These are phyloP conservation scores for Aeoliscus strigatus DNA, from an alignment of 2,797 vertebrate genomes.

Conservation along the genomic window DNA sequence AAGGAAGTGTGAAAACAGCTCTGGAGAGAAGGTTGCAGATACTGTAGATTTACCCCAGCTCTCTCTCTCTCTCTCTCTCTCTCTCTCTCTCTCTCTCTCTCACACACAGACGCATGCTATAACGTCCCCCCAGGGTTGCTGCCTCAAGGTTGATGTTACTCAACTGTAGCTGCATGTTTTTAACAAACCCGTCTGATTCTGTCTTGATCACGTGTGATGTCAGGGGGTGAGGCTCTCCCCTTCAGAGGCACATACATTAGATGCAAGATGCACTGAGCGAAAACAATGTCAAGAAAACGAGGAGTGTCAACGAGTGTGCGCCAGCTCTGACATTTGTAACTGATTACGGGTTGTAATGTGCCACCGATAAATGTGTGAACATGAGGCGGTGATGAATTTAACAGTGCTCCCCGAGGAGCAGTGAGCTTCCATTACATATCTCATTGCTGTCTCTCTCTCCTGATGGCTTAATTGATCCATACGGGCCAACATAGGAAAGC, in stretches of 20 bases:
- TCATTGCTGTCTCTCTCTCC: slow-evolving; percentile 54
- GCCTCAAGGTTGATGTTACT: no score
- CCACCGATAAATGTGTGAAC: slow-evolving; percentile 62
- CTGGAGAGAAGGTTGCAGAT: slow-evolving; percentile 33
- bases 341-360: slow-evolving; percentile 67
- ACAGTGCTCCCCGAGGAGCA: slow-evolving; percentile 46
- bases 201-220: no score
- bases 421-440: slow-evolving; percentile 55
- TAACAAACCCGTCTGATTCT: no score
- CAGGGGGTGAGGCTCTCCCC: no score
- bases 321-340: slow-evolving; percentile 59
- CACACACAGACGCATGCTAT: no score
- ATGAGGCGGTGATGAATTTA: slow-evolving; percentile 63
- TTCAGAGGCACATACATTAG: no score
- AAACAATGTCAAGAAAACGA: no score
- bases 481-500: slow-evolving; percentile 34
- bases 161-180: no score
- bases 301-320: slow-evolving; percentile 23
- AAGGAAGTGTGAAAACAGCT: slow-evolving; percentile 28
- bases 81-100: no score
- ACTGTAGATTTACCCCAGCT: slow-evolving; percentile 32
- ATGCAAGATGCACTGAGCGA: no score
- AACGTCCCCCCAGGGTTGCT: no score
- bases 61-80: no score
- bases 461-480: slow-evolving; percentile 69